Percentiles rank a stretch among this genome's conserved stretches.
Evolutionary conservation across 2,113 vertebrate genomes (phyloP).

Genomic region (Ovis aries): DNA sequence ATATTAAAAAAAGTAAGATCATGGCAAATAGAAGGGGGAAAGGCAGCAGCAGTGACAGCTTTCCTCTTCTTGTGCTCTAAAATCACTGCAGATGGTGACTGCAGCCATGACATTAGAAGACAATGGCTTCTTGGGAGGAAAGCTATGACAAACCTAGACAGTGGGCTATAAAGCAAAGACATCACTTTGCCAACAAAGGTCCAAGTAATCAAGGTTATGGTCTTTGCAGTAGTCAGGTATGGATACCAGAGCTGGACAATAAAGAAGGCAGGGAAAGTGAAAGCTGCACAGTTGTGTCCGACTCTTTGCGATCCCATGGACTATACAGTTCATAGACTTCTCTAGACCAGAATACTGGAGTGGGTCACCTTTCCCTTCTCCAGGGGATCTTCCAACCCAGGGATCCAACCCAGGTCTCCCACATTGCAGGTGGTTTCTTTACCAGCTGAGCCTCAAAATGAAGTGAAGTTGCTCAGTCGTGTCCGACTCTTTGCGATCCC

Average conservation of each 20-base stretch:
- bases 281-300: fast-evolving
- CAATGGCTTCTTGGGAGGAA: background rate
- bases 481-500: too few relatives aligned
- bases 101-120: background rate
- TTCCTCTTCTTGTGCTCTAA: background rate
- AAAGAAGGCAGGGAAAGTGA: background rate
- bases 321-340: background rate
- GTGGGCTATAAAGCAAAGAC: background rate
- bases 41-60: background rate
- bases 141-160: background rate
- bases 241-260: background rate
- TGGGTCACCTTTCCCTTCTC: background rate
- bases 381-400: background rate
- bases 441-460: background rate
- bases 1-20: background rate
- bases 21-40: background rate
- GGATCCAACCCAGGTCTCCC: background rate
- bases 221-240: background rate
- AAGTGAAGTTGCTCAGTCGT: too few relatives aligned
- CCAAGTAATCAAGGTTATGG: background rate
- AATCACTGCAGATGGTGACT: background rate
- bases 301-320: background rate
- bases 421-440: background rate
- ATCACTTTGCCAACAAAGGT: background rate
- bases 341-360: background rate